These are phyloP conservation scores for Dione vanillae DNA, from an alignment of 2,888 invertebrate genomes.

Conservation along the genomic window DNA sequence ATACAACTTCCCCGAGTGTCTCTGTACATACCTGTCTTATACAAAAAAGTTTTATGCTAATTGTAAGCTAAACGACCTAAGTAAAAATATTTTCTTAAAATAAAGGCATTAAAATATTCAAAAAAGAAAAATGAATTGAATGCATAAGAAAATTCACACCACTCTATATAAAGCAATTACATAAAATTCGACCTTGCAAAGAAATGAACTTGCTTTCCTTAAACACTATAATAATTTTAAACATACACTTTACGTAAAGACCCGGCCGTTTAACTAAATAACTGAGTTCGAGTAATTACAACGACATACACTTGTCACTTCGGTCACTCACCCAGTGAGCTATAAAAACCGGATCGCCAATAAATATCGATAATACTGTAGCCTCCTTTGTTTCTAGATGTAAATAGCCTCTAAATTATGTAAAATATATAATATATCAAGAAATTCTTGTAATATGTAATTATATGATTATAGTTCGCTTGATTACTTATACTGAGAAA, in stretches of 20 bases:
- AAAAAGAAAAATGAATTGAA: no score
- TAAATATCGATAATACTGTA: conserved; percentile 22
- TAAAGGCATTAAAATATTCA: no score
- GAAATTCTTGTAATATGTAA: conserved; percentile 19
- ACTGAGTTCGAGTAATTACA: conserved; percentile 47
- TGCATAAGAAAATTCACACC: background rate
- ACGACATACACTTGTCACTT: conserved; percentile 42
- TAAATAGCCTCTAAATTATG: conserved; percentile 25
- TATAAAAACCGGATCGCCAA: conserved; percentile 38
- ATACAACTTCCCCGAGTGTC: no score
- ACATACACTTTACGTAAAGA: conserved; percentile 15
- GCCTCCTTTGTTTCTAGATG: conserved; percentile 32
- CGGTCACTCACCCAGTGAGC: conserved; percentile 47
- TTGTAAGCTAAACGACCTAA: no score
- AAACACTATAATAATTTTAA: background rate
- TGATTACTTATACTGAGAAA: conserved; percentile 3
- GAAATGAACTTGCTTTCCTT: background rate
- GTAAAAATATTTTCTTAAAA: no score
- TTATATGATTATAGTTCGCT: conserved; percentile 1
- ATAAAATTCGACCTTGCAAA: conserved; percentile 22
- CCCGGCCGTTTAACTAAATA: conserved; percentile 46
- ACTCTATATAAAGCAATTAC: background rate
- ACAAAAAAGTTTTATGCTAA: no score
- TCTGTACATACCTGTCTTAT: no score
- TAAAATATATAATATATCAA: conserved; percentile 16